phyloP scores from a whole-genome alignment of 2,113 vertebrate genomes.

The Prinia subflava region DNA sequence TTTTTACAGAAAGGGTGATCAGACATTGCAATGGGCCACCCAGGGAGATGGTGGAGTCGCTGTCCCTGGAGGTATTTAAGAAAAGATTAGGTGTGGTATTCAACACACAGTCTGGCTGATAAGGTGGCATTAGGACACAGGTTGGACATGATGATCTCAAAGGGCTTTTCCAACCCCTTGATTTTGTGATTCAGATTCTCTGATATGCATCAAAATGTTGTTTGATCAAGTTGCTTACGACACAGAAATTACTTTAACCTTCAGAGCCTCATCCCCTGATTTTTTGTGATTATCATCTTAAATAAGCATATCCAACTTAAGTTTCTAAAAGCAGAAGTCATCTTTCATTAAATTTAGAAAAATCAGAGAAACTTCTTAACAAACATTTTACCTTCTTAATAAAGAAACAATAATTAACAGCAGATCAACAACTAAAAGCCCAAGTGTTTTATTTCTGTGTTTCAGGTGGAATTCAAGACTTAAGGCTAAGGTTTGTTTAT shows the following conservation, averaged over 20 bases:
- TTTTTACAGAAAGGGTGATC: background rate
- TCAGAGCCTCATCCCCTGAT: background rate
- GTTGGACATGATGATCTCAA: background rate
- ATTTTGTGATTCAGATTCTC: background rate
- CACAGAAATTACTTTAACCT: background rate
- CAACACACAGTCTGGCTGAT: background rate
- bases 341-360: background rate
- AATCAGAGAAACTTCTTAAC: background rate
- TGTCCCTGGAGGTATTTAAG: background rate
- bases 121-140: background rate
- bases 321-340: background rate
- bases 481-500: background rate
- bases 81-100: background rate
- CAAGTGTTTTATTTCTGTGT: background rate
- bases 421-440: background rate
- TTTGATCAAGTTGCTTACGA: background rate
- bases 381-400: background rate
- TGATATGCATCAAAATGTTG: background rate
- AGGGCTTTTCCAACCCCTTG: background rate
- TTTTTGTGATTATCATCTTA: background rate
- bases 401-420: background rate
- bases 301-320: background rate
- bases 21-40: background rate
- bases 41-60: background rate
- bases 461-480: background rate